These are phyloP conservation scores for Eufriesea mexicana DNA, from an alignment of 1,140 invertebrate species.

Conservation along the genomic window DNA sequence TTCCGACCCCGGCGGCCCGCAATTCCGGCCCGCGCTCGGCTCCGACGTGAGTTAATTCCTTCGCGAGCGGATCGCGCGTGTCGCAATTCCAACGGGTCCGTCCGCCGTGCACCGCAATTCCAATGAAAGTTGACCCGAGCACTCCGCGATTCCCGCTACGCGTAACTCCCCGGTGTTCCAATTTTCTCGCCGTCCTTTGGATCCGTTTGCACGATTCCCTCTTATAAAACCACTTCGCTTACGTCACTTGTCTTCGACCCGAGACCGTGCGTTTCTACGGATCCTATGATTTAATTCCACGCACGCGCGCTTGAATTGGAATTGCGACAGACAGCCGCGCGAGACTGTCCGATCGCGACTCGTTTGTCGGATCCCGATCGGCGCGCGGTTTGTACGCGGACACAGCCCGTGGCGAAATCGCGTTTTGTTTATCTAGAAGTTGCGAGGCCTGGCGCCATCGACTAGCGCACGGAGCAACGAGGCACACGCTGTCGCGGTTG, in stretches of 20 bases:
- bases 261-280: neutral
- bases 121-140: too few species aligned
- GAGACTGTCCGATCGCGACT: too few species aligned
- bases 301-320: neutral
- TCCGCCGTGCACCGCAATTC: too few species aligned
- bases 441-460: slow-evolving; percentile 3
- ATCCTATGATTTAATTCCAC: neutral
- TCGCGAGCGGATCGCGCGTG: too few species aligned
- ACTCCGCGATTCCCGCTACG: too few species aligned
- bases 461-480: slow-evolving; percentile 30
- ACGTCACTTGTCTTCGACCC: neutral
- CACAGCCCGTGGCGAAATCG: neutral
- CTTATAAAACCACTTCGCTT: too few species aligned
- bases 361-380: neutral
- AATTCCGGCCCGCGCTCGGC: too few species aligned
- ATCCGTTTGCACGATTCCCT: neutral
- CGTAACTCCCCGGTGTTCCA: too few species aligned
- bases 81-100: too few species aligned
- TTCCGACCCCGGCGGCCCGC: too few species aligned
- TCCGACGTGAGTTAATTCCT: too few species aligned
- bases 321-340: neutral
- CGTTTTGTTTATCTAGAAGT: neutral
- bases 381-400: neutral
- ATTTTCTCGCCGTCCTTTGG: neutral
- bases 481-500: slow-evolving; percentile 43